Evolutionary conservation across 1,140 invertebrate genomes (phyloP).

Genomic region (Nasonia longicornis): DNA sequence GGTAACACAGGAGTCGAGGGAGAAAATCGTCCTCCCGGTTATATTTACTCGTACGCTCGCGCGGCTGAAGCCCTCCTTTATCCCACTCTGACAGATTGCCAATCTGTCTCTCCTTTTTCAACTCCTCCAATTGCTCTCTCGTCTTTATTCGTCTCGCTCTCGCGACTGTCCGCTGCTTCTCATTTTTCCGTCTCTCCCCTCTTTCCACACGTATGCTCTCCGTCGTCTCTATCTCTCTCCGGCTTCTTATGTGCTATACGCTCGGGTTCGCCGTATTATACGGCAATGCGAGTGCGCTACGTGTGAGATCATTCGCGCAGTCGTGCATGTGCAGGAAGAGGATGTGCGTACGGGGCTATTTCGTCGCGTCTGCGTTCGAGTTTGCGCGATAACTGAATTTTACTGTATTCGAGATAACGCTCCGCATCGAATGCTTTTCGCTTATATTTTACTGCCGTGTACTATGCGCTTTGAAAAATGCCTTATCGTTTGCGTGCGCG

Average conservation of each 20-base stretch:
- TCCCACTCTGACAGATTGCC: conserved; percentile 36
- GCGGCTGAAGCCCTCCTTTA: background rate
- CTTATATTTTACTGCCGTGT: too few relatives aligned
- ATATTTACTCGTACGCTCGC: background rate
- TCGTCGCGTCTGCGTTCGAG: too few relatives aligned
- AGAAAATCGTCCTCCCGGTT: background rate
- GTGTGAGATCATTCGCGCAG: background rate
- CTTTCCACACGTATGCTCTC: background rate
- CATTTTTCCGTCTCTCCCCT: conserved; percentile 30
- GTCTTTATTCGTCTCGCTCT: conserved; percentile 9
- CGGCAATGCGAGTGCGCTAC: background rate
- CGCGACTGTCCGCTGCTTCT: conserved; percentile 42
- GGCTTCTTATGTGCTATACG: background rate
- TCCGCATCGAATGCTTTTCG: too few relatives aligned
- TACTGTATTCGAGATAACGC: too few relatives aligned
- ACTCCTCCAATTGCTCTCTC: conserved; percentile 15
- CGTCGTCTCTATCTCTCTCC: conserved; percentile 13
- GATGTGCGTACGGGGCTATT: background rate
- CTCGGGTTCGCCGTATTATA: background rate
- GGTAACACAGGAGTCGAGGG: background rate
- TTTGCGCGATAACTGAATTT: too few relatives aligned
- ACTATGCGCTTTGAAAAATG: too few relatives aligned
- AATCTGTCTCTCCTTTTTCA: conserved; percentile 39
- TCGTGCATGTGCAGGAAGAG: background rate
- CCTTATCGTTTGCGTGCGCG: too few relatives aligned